Conservation (phyloP, 2,888 invertebrate species). For the Beris morrisii region DNA sequence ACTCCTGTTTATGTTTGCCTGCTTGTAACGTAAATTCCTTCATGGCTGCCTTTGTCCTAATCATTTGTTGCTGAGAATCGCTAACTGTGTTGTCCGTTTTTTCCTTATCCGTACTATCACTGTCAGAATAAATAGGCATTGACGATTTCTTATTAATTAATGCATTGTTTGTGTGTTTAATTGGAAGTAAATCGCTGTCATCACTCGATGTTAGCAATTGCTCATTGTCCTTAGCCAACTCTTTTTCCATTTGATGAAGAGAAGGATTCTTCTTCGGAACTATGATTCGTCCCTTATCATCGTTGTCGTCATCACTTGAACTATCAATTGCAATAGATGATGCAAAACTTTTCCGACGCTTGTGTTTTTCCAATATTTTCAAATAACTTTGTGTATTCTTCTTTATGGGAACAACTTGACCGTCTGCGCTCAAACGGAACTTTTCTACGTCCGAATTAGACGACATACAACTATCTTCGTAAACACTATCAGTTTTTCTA, state of each 20-base stretch:
- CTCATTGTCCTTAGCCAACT: constrained; percentile 64
- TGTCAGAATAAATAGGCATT: constrained; percentile 83
- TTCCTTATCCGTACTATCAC: constrained; percentile 60
- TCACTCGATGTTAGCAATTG: constrained; percentile 72
- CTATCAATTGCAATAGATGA: constrained; percentile 55
- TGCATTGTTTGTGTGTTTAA: constrained; percentile 50
- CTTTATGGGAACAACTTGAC: constrained; percentile 39
- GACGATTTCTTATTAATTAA: constrained; percentile 63
- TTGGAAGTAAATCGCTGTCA: constrained; percentile 78
- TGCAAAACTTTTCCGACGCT: constrained; percentile 34
- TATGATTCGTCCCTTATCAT: constrained; percentile 1
- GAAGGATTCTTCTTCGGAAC: constrained; percentile 58
- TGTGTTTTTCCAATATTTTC: constrained; percentile 33
- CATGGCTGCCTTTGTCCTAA: constrained; percentile 81
- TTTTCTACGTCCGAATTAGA: constrained; percentile 37
- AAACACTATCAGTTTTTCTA: constrained; percentile 36
- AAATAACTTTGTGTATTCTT: constrained; percentile 39
- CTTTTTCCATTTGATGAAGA: constrained; percentile 73
- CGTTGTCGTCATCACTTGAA: constrained; percentile 64
- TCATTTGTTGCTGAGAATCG: constrained; percentile 66
- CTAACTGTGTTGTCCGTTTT: constrained; percentile 66
- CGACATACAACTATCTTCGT: constrained; percentile 36
- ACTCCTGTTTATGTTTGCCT: constrained; percentile 42
- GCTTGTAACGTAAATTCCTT: constrained; percentile 72
- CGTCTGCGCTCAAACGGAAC: constrained; percentile 42